Evolutionary conservation across 2,888 invertebrate genomes (phyloP), one percentile per base, ranked within the genome.

Genomic region (Epiblema foenella): DNA sequence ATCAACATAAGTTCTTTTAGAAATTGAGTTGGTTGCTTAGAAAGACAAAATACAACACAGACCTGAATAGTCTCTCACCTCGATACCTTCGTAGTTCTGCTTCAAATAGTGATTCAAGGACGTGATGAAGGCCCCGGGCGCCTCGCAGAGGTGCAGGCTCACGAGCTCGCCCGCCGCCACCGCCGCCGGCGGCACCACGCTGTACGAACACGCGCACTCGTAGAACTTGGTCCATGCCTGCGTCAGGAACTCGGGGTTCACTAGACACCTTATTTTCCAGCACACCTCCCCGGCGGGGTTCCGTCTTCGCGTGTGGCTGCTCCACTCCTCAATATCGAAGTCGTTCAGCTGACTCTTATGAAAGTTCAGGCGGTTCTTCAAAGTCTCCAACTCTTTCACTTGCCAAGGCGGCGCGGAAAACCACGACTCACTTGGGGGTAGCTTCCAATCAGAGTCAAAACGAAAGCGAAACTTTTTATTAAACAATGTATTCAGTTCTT

Each of bases 191-290:
- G 95, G 94, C 60, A 97, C 87, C 11, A 97, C 81, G 3, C 93
- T 89, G 85, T 95, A 97, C 2, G 94, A 94, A 62, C 91, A 93
- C 1, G 96, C 89, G 75, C 96, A 96, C 85, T 99, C 99, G 81
- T 96, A 98, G 83, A 99, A 97, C 88, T 99, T 99, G 68, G 97
- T 97, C 98, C 98, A 99, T 0, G 98, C 99, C 75, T 97, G 96
- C 0, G 98, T 98, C 8, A 97, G 89, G 75, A 98, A 95, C 86
- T 98, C 98, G 0, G 97, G 96, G 72, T 95, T 93, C 0, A 95
- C 91, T 33, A 94, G 84, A 67, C 93, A 92, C 73, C 94, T 92
- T 1, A 96, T 83, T 72, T 94, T 93, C 91, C 94, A 94, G 1
- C 94, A 90, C 1, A 96, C 95, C 72, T 94, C 93, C 1, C 96